Base-by-base conservation (phyloP, 2,797 vertebrate species). In the Parauchenoglanis punctatus region DNA sequence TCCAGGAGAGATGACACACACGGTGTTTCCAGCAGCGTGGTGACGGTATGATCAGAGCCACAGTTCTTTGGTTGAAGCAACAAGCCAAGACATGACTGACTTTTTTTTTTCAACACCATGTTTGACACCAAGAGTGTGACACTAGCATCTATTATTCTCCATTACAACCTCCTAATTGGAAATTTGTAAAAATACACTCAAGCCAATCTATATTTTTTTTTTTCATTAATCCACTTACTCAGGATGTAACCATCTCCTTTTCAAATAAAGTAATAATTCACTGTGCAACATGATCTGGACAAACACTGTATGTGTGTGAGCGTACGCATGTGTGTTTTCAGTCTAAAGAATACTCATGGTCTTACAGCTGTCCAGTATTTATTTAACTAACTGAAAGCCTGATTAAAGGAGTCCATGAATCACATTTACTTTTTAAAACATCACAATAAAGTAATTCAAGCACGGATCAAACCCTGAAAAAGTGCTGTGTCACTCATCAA, bases 1-100 rank as follows among this genome's bases (percentile, higher is more conserved):
- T 61, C 31, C 68, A 65, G 23, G 70, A 72, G 25, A 70, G 44
- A 81, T 87, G 82, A 80, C 75, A 68, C 63, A 56, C 59, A 84
- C 49, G 54, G 28, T 59, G 49, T 63, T 85, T 85, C 76, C 65
- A 61, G 7, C 25, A 84, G 18, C 20, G 17, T 46, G 40, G 52
- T 80, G 35, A 70, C n/a, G 5, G 20, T 23, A 56, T 46, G 81
- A 77, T 54, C 11, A 59, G 46, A 78, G 61, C 81, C 40, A 76
- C 13, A 46, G 54, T 25, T 82, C 61, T 59, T 8, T 6, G 28
- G 7, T 3, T 73, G n/a, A 56, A 35, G 46, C 52, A 58, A 85
- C 85, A 78, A 76, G 72, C 17, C 25, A 65, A 20, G 81, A 25
- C 31, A 61, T 82, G 61, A 10, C 15, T 56, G 72, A 7, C 3